These are phyloP conservation scores for Apantesis nais DNA, from an alignment of 2,888 invertebrate genomes.

Conservation along the genomic window DNA sequence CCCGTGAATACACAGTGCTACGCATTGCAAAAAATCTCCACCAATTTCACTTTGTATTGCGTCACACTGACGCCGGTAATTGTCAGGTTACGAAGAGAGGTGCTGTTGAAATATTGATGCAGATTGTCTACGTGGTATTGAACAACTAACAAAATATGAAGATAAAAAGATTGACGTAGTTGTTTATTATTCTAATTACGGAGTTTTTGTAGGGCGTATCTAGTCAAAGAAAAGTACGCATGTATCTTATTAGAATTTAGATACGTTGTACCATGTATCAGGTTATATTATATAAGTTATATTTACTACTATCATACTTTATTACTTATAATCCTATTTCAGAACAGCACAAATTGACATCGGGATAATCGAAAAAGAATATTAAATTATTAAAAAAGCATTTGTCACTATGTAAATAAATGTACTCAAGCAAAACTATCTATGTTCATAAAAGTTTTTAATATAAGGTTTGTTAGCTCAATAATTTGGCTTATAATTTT, in stretches of 20 bases:
- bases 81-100: constrained; percentile 49
- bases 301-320: too few relatives aligned
- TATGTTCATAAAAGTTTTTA: too few relatives aligned
- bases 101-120: constrained; percentile 41
- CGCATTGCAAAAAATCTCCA: constrained; percentile 35
- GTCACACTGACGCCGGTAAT: constrained; percentile 43
- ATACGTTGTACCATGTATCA: too few relatives aligned
- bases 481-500: too few relatives aligned
- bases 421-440: too few relatives aligned
- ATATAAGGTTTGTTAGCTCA: too few relatives aligned
- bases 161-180: constrained; percentile 19
- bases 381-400: too few relatives aligned
- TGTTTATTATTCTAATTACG: background rate
- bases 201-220: background rate
- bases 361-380: too few relatives aligned
- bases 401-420: too few relatives aligned
- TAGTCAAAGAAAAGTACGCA: background rate
- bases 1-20: constrained; percentile 34
- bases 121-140: constrained; percentile 13
- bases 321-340: too few relatives aligned
- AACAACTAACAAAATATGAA: constrained; percentile 30
- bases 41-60: constrained; percentile 42
- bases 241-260: too few relatives aligned
- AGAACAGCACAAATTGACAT: too few relatives aligned
- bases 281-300: background rate